Base-by-base conservation (phyloP, 2,888 invertebrate species). In the Adineta ricciae region DNA sequence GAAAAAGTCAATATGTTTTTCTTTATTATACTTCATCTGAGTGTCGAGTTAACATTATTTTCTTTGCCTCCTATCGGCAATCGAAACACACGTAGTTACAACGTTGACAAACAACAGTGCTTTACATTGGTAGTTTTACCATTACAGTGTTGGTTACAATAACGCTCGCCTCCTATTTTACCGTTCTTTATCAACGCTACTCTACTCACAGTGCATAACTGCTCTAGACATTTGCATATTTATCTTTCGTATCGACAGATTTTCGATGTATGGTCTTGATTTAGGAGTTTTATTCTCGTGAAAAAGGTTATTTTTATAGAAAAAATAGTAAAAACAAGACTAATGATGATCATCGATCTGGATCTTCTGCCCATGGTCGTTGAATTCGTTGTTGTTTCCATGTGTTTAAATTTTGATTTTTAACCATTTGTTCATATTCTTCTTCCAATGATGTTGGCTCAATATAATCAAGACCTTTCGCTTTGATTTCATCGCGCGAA, bases 361-460 rank as follows among this genome's bases (percentile, higher is more conserved):
- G 24, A 24, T 73, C 73, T 73, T 73, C 73, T 0, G 19, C 9
- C 73, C 73, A 73, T 24, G 73, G 73, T 38, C 73, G 73, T 41
- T 36, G 73, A 2, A 73, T 41, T 73, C 73, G 5, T 73, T 19
- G 19, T 73, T 73, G 73, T 24, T 73, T 24, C 73, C 73, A 73
- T 36, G 16, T 38, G 38, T 41, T 38, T 73, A 73, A 73, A 73
- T 36, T 41, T 24, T 38, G 36, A 41, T 16, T 38, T 21, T 38
- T 41, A 21, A 73, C 38, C 38, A 73, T 73, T 73, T 73, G 36
- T 27, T 73, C 73, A 73, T 73, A 73, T 38, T 73, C 73, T 73
- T 73, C 73, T 73, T 73, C 73, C 38, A 73, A 73, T 24, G 73
- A 24, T 24, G 73, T 73, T 38, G 38, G 36, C 38, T 73, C 38